Conservation (phyloP, 2,888 invertebrate species). For the Chloroclysta siterata region DNA sequence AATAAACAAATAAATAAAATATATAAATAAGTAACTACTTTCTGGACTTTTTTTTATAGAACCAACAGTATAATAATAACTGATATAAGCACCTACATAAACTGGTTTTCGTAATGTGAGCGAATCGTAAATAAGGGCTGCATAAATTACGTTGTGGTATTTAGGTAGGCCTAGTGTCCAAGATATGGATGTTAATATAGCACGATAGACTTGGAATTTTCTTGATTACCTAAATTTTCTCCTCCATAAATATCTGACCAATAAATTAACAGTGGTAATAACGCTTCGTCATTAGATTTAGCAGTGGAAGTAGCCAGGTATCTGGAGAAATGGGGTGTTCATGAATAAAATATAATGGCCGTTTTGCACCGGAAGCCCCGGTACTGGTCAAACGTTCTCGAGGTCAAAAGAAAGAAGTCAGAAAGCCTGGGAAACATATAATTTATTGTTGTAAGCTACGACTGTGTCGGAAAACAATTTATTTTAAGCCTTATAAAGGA, state of each 20-base stretch:
- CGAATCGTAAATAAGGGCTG: too few species aligned
- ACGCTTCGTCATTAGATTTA: slow-evolving; percentile 10
- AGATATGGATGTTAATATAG: not conserved
- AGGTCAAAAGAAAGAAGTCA: slow-evolving; percentile 15
- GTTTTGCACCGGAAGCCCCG: slow-evolving; percentile 46
- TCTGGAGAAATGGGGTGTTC: slow-evolving; percentile 44
- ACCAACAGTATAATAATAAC: too few species aligned
- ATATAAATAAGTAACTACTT: too few species aligned
- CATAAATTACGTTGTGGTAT: too few species aligned
- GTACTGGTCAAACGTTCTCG: slow-evolving; percentile 24
- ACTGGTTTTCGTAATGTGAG: too few species aligned
- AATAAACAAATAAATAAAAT: too few species aligned
- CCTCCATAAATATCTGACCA: not conserved
- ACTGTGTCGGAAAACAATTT: not conserved
- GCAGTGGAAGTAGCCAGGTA: slow-evolving; percentile 12
- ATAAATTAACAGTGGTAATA: slow-evolving; percentile 13
- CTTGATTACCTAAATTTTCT: not conserved
- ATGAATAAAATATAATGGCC: slow-evolving; percentile 61
- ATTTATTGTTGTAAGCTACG: slow-evolving; percentile 11
- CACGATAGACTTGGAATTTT: not conserved
- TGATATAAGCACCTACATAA: too few species aligned
- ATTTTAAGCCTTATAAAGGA: not conserved
- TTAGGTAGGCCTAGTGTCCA: not conserved
- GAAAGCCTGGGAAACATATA: slow-evolving; percentile 15
- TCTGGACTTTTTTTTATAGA: too few species aligned